phyloP scores from a whole-genome alignment of 1,140 invertebrate genomes.

The Prorops nasuta region DNA sequence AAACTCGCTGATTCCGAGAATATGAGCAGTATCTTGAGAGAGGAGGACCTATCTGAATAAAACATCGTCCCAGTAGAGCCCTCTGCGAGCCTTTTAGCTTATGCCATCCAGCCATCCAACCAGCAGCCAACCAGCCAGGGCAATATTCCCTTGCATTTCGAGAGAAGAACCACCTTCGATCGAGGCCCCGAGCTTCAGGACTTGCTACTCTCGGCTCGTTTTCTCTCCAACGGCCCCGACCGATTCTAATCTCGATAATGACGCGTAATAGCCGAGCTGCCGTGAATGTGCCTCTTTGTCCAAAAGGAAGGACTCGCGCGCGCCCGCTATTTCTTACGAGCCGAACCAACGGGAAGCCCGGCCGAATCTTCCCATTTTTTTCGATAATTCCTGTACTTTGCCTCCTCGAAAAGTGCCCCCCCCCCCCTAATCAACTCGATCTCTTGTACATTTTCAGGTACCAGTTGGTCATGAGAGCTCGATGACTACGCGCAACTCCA shows the following conservation, averaged over 20 bases:
- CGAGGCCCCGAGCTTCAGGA: neutral
- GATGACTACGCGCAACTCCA: constrained; percentile 49
- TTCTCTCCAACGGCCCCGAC: constrained; percentile 11
- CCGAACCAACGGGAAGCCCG: constrained; percentile 14
- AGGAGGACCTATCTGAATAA: too few species aligned
- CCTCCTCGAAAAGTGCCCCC: constrained; percentile 13
- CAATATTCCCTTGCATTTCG: too few species aligned
- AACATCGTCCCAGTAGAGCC: too few species aligned
- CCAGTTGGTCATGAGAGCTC: constrained; percentile 50
- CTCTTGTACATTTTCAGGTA: neutral
- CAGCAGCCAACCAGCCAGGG: too few species aligned
- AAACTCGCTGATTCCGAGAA: too few species aligned
- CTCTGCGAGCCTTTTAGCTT: too few species aligned
- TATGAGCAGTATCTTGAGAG: too few species aligned
- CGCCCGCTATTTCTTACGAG: constrained; percentile 21
- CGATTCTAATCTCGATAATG: constrained; percentile 59
- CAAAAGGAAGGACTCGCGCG: too few species aligned
- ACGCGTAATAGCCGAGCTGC: constrained; percentile 55
- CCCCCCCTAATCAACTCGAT: constrained; percentile 4
- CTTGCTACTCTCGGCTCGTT: neutral
- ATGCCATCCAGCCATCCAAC: too few species aligned
- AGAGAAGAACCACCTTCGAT: neutral
- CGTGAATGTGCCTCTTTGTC: constrained; percentile 56
- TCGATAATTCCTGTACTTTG: too few species aligned
- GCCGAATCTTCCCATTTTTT: constrained; percentile 33